Evolutionary conservation across 2,797 vertebrate genomes (phyloP).

Genomic region (Megaceryle alcyon): DNA sequence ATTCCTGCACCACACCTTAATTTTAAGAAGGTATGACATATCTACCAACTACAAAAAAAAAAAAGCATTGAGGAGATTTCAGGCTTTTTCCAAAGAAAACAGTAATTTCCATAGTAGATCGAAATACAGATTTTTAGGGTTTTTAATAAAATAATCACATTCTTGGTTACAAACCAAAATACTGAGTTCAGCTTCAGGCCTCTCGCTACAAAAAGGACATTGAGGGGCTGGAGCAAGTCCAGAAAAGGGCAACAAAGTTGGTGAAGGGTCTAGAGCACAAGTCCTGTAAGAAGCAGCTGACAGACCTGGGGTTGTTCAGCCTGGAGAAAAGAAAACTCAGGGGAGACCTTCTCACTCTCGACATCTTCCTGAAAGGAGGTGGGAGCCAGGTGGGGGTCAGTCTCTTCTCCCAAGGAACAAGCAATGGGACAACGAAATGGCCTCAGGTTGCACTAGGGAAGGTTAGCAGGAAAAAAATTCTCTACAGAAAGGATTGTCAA

Average conservation of each 20-base stretch:
- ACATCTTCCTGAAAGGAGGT: neutral
- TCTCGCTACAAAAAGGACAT: neutral
- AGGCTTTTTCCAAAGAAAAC: neutral
- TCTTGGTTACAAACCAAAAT: neutral
- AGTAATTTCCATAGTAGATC: neutral
- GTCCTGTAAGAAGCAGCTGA: neutral
- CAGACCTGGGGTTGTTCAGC: neutral
- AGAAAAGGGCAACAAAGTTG: neutral
- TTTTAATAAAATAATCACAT: neutral
- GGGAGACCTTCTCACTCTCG: neutral
- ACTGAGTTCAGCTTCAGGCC: neutral
- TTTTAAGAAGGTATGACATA: neutral
- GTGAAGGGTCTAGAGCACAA: neutral
- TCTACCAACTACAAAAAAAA: neutral
- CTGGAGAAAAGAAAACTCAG: neutral
- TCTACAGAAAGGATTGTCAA: neutral
- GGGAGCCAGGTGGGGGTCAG: neutral
- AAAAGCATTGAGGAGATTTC: neutral
- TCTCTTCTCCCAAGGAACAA: neutral
- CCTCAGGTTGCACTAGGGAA: neutral
- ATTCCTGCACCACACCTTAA: conserved; percentile 17
- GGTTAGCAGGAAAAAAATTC: neutral
- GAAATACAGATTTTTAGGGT: neutral
- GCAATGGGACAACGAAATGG: neutral
- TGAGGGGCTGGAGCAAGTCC: neutral